Evolutionary conservation across 2,113 vertebrate genomes (phyloP).

Genomic region (Piaya cayana): DNA sequence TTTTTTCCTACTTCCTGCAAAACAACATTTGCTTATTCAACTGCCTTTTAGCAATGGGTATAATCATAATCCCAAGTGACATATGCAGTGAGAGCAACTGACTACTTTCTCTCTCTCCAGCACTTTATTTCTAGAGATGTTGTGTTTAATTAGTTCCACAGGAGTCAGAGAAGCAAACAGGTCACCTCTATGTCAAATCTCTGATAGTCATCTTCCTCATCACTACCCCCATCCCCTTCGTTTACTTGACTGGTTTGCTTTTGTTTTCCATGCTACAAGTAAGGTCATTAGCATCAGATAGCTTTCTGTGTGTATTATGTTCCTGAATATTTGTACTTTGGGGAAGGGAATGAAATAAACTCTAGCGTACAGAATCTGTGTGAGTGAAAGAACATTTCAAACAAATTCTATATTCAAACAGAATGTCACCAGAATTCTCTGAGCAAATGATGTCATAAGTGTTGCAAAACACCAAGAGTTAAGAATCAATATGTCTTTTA

Average conservation of each 20-base stretch:
- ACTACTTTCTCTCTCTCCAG: conserved; percentile 63
- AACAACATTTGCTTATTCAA: conserved; percentile 68
- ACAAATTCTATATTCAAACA: background rate
- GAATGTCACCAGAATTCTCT: background rate
- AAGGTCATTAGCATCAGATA: conserved; percentile 26
- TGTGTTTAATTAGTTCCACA: conserved; percentile 75
- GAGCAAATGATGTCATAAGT: background rate
- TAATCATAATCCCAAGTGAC: conserved; percentile 75
- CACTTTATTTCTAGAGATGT: conserved; percentile 67
- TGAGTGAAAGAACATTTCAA: background rate
- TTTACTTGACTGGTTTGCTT: conserved; percentile 48
- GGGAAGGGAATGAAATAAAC: background rate
- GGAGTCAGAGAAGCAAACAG: conserved; percentile 59
- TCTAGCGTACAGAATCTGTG: background rate
- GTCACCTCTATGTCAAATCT: conserved; percentile 63
- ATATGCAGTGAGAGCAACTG: conserved; percentile 70
- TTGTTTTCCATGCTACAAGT: conserved; percentile 2
- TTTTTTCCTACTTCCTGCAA: conserved; percentile 53
- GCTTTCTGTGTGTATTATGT: background rate
- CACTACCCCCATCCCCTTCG: background rate
- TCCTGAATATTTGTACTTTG: background rate
- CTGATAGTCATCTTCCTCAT: conserved; percentile 48
- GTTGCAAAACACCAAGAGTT: background rate
- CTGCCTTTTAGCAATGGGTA: conserved; percentile 69
- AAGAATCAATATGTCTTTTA: background rate